These are phyloP conservation scores for Diabrotica virgifera DNA, from an alignment of 1,140 invertebrate genomes.

Conservation along the genomic window DNA sequence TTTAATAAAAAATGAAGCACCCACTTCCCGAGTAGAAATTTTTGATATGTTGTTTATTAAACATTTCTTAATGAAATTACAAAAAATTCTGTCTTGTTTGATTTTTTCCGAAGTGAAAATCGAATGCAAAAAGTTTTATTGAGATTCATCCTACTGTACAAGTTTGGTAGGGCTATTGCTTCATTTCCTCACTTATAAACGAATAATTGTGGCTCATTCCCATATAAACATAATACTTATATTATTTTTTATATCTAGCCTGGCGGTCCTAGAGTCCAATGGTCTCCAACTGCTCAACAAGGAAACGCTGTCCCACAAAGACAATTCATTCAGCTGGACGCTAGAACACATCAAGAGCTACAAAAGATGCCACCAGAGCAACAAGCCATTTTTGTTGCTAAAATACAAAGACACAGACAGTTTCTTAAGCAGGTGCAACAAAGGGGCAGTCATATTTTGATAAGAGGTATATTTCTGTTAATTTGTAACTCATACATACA, in stretches of 20 bases:
- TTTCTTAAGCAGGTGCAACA: conserved; percentile 54
- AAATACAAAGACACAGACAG: conserved; percentile 59
- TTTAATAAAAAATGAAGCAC: no score
- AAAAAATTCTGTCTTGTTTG: no score
- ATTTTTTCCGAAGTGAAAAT: no score
- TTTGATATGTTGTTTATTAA: no score
- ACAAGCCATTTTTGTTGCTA: conserved; percentile 71
- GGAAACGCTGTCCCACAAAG: conserved; percentile 48
- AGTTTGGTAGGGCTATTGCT: no score
- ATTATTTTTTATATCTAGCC: background rate
- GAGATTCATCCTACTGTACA: no score
- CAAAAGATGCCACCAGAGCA: conserved; percentile 79
- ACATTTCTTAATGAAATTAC: no score
- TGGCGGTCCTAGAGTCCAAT: conserved; percentile 32
- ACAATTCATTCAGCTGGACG: conserved; percentile 70
- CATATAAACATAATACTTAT: no score
- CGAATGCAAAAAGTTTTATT: no score
- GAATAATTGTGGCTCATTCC: no score
- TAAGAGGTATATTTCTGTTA: conserved; percentile 47
- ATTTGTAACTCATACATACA: background rate
- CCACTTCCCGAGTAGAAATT: no score
- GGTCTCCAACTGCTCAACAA: conserved; percentile 45
- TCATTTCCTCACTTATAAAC: no score
- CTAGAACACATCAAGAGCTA: conserved; percentile 76
- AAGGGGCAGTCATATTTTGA: conserved; percentile 46